A percentile compares a stretch with the other conserved stretches of the same genome.
Evolutionary conservation across 2,888 invertebrate genomes (phyloP).

Genomic region (Coenonympha arcania): DNA sequence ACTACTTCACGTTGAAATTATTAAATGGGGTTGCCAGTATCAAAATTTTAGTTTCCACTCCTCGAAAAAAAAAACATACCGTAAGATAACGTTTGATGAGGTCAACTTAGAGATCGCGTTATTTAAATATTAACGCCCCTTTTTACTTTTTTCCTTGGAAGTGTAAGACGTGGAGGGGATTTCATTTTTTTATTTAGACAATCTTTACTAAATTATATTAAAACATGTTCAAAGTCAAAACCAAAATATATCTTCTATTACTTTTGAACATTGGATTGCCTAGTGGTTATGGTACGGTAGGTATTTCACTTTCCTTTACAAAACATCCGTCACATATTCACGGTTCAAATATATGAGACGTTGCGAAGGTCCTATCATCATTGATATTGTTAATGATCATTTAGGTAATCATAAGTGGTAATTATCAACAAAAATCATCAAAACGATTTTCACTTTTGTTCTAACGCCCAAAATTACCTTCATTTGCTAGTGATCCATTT

Average conservation of each 20-base stretch:
- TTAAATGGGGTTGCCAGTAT: constrained; percentile 9
- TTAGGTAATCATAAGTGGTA: background rate
- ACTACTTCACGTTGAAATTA: background rate
- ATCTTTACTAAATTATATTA: too few relatives aligned
- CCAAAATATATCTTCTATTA: too few relatives aligned
- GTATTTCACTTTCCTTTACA: background rate
- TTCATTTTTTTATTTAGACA: too few relatives aligned
- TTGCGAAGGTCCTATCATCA: background rate
- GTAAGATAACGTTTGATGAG: too few relatives aligned
- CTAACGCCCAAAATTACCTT: background rate
- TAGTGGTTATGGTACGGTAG: constrained; percentile 1
- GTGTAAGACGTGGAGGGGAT: too few relatives aligned
- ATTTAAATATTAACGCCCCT: too few relatives aligned
- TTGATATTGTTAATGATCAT: constrained; percentile 1
- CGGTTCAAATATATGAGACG: background rate
- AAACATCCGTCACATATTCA: constrained; percentile 2
- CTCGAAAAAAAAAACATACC: too few relatives aligned
- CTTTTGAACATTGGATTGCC: too few relatives aligned
- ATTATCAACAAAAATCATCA: constrained; percentile 1
- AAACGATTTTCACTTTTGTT: background rate
- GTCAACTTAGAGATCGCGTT: too few relatives aligned
- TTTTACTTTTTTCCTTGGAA: too few relatives aligned
- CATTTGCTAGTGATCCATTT: background rate
- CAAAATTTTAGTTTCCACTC: too few relatives aligned
- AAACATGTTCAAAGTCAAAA: too few relatives aligned